A percentile compares a stretch with the other conserved stretches of the same genome.
Evolutionary conservation across 1,140 invertebrate species (phyloP).

Genomic region (Teleopsis dalmanni): DNA sequence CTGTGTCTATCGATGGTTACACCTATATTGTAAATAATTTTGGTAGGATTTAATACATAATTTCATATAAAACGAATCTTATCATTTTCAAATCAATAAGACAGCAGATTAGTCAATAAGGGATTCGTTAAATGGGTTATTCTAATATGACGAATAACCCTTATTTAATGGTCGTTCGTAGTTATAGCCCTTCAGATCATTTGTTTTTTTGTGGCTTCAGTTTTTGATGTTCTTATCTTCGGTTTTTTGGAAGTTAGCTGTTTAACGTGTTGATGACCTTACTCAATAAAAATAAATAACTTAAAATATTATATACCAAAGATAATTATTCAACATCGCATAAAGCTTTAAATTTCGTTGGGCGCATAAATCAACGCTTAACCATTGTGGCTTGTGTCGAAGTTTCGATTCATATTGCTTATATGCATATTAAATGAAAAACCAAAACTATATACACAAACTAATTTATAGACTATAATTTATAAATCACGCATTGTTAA

Average conservation of each 20-base stretch:
- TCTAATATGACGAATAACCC: not conserved
- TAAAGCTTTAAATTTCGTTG: no score
- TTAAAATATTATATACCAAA: not conserved
- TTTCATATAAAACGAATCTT: not conserved
- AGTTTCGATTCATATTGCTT: no score
- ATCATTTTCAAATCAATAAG: not conserved
- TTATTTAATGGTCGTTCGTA: not conserved
- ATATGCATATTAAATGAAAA: conserved; percentile 2
- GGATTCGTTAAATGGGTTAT: not conserved
- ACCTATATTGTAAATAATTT: not conserved
- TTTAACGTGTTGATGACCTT: conserved; percentile 2
- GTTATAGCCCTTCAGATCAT: not conserved
- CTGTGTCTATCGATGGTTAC: no score
- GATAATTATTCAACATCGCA: not conserved
- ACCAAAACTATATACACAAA: not conserved
- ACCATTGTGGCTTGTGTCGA: no score
- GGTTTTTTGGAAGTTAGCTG: not conserved
- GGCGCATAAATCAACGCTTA: no score
- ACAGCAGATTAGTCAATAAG: no score
- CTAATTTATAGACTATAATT: no score
- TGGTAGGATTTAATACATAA: not conserved
- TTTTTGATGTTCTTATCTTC: not conserved
- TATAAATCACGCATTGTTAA: no score
- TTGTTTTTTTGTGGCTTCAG: not conserved
- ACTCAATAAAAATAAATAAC: not conserved